Evolutionary conservation across 2,797 vertebrate species (phyloP).

Genomic region (Aselliscus stoliczkanus): DNA sequence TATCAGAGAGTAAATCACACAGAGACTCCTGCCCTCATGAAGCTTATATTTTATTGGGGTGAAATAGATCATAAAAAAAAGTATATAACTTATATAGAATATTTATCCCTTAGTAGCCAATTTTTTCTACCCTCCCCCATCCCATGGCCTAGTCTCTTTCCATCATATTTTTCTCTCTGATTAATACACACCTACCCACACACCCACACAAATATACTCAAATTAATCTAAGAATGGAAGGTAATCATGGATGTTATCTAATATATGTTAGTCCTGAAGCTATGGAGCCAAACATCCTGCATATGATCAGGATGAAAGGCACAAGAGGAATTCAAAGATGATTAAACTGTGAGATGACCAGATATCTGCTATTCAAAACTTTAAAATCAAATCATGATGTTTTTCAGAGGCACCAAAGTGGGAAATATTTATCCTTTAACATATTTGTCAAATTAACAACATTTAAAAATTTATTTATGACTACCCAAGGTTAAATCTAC

Average conservation of each 20-base stretch:
- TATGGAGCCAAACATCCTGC: neutral
- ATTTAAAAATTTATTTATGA: neutral
- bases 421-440: neutral
- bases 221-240: neutral
- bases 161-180: neutral
- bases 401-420: constrained; percentile 10
- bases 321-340: neutral
- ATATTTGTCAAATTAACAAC: neutral
- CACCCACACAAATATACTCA: neutral
- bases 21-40: neutral
- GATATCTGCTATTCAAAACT: neutral
- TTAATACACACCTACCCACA: neutral
- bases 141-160: neutral
- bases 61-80: neutral
- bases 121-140: neutral
- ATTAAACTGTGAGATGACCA: neutral
- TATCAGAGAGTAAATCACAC: neutral
- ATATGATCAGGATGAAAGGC: neutral
- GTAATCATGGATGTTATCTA: neutral
- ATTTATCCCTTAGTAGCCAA: neutral
- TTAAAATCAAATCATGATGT: neutral
- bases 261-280: neutral
- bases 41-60: neutral
- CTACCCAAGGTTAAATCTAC: neutral
- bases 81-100: neutral